A percentile compares a stretch with the other conserved stretches of the same genome.
Evolutionary conservation across 2,113 vertebrate species (phyloP).

Genomic region (Microtus ochrogaster): DNA sequence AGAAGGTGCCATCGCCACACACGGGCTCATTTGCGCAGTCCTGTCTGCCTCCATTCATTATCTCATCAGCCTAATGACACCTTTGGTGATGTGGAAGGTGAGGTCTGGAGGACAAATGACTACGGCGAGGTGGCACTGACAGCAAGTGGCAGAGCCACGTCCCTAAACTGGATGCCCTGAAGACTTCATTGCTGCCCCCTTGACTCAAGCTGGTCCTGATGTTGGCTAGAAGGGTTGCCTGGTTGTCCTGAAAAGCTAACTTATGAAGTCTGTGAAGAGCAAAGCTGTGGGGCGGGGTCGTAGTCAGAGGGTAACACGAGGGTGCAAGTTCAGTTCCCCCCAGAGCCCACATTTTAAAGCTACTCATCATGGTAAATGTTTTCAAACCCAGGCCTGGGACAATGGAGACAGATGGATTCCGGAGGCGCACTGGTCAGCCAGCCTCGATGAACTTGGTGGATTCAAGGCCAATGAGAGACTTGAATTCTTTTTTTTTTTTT

Average conservation of each 20-base stretch:
- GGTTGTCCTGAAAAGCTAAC: fast-evolving
- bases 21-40: fast-evolving
- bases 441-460: not conserved
- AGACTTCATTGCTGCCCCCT: not conserved
- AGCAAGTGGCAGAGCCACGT: not conserved
- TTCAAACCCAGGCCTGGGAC: not conserved
- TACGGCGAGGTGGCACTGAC: not conserved
- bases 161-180: not conserved
- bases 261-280: not conserved
- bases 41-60: not conserved
- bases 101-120: not conserved
- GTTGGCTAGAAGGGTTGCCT: not conserved
- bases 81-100: not conserved
- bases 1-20: not conserved
- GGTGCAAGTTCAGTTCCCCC: not conserved
- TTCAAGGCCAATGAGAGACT: not conserved
- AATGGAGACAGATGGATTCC: not conserved
- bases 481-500: no score
- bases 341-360: not conserved
- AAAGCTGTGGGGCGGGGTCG: not conserved
- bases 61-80: not conserved
- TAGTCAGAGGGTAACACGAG: not conserved
- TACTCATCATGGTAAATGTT: not conserved
- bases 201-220: not conserved
- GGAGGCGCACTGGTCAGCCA: not conserved